Percentiles rank a stretch among this genome's conserved stretches.
Conservation (phyloP, 2,113 vertebrate genomes). For the Hypocryptadius cinnamomeus region DNA sequence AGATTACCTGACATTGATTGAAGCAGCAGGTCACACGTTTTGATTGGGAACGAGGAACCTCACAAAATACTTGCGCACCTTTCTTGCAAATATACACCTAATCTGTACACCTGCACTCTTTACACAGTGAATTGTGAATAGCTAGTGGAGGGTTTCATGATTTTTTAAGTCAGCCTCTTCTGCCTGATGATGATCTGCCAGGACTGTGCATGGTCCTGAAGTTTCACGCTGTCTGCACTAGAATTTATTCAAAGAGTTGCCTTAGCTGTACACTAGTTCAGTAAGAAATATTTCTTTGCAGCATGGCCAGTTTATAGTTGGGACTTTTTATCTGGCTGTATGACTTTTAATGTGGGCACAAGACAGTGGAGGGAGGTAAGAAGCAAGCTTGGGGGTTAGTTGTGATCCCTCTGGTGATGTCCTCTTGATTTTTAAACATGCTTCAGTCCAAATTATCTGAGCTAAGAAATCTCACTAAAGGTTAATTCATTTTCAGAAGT, state of each 20-base stretch:
- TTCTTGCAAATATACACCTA: neutral
- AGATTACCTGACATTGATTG: neutral
- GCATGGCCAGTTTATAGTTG: neutral
- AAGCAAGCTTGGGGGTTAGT: neutral
- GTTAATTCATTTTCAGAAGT: neutral
- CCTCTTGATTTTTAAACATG: neutral
- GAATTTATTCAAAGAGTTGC: neutral
- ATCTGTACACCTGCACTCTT: neutral
- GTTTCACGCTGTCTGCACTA: neutral
- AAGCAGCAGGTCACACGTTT: neutral
- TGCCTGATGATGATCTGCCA: neutral
- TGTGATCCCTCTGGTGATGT: neutral
- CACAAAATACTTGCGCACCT: neutral
- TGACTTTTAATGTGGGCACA: neutral
- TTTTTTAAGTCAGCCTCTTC: neutral
- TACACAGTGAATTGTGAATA: neutral
- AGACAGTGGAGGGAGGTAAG: accelerated
- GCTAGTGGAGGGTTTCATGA: neutral
- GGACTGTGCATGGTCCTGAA: neutral
- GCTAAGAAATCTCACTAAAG: neutral
- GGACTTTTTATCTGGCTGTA: neutral
- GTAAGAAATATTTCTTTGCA: neutral
- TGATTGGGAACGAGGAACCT: neutral
- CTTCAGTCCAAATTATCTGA: neutral
- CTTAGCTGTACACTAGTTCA: neutral